Percentiles rank a stretch among this genome's conserved stretches.
Conservation (phyloP, 2,888 invertebrate genomes). For the Unio pictorum region DNA sequence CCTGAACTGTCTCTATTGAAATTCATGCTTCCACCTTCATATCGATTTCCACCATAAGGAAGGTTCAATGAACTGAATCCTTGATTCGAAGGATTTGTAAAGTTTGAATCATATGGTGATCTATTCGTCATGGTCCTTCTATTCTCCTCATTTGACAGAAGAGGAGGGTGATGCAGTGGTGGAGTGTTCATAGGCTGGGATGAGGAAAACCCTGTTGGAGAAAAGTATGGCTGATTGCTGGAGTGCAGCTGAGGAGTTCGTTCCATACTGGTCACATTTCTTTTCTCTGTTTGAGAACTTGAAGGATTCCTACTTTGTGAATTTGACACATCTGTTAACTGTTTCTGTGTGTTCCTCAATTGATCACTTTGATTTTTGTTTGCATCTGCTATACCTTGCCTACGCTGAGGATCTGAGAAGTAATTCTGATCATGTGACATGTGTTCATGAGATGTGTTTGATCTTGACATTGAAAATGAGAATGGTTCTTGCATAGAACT, state of each 20-base stretch:
- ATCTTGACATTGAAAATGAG: constrained; percentile 20
- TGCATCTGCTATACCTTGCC: constrained; percentile 18
- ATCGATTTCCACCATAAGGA: constrained; percentile 32
- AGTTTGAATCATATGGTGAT: constrained; percentile 39
- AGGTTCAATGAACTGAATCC: constrained; percentile 38
- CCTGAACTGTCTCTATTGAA: constrained; percentile 37
- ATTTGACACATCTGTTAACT: constrained; percentile 16
- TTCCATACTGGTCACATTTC: constrained; percentile 14
- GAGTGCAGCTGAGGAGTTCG: constrained; percentile 48
- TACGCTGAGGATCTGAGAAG: constrained; percentile 32
- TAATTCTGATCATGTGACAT: constrained; percentile 22
- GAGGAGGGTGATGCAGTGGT: constrained; percentile 52
- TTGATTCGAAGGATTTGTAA: constrained; percentile 35
- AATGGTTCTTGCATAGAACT: constrained; percentile 26
- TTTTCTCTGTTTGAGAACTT: no score
- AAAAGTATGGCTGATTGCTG: constrained; percentile 41
- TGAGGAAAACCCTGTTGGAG: constrained; percentile 41
- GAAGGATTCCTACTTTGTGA: constrained; percentile 25
- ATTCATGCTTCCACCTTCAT: constrained; percentile 28
- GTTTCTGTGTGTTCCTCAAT: constrained; percentile 29
- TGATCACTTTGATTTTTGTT: constrained; percentile 36
- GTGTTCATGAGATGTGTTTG: neutral
- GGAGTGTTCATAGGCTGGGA: constrained; percentile 52
- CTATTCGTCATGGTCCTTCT: constrained; percentile 35
- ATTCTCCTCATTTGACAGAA: constrained; percentile 39